Evolutionary conservation across 2,113 vertebrate genomes (phyloP).

Genomic region (Oncorhynchus kisutch): DNA sequence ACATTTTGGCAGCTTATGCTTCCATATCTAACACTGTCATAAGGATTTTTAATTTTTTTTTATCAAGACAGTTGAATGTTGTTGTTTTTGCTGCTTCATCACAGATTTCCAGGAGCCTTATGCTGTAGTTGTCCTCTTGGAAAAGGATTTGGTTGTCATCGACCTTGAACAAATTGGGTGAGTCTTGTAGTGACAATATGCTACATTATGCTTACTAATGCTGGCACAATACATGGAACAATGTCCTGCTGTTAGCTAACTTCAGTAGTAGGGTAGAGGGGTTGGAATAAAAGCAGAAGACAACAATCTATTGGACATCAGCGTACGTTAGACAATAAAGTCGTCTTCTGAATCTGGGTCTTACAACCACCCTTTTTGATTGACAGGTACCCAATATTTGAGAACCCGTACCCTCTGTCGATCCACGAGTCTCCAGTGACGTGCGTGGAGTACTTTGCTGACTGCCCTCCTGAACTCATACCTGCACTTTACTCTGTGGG

Average conservation of each 20-base stretch:
- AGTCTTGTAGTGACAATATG: slow-evolving; percentile 16
- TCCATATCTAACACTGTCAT: too few relatives aligned
- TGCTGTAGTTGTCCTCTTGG: slow-evolving; percentile 93
- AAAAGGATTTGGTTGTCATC: slow-evolving; percentile 96
- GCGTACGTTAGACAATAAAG: not conserved
- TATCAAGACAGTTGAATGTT: too few relatives aligned
- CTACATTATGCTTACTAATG: too few relatives aligned
- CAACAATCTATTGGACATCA: too few relatives aligned
- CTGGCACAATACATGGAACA: too few relatives aligned
- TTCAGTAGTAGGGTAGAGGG: not conserved
- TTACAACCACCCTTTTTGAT: slow-evolving; percentile 3
- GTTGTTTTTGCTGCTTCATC: not conserved
- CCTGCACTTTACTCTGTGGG: slow-evolving; percentile 97
- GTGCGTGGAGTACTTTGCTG: slow-evolving; percentile 96
- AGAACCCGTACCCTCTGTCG: slow-evolving; percentile 73
- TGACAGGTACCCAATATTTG: slow-evolving; percentile 76
- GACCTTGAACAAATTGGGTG: slow-evolving; percentile 97
- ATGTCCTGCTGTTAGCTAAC: not conserved
- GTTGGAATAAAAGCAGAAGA: too few relatives aligned
- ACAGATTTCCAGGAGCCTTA: slow-evolving; percentile 97
- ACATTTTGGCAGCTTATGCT: too few relatives aligned
- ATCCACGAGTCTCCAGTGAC: slow-evolving; percentile 82
- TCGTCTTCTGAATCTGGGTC: not conserved
- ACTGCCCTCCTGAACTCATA: slow-evolving; percentile 94
- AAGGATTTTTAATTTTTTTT: not conserved